Evolutionary conservation across 1,140 invertebrate species (phyloP), one percentile per base, ranked within the genome.

Genomic region (Eriosoma lanigerum): DNA sequence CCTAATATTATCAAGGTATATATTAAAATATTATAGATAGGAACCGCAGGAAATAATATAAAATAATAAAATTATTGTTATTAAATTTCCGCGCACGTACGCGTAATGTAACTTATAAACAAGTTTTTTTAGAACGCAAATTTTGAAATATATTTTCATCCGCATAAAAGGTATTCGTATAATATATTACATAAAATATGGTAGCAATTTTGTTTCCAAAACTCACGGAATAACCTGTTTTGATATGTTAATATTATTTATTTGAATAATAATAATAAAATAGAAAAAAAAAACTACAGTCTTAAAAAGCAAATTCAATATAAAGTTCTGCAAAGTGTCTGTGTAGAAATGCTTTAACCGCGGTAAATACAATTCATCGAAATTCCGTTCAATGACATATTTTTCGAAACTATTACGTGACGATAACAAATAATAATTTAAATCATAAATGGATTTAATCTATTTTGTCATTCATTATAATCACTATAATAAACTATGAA

Each of bases 121-220:
- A 26, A 50, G 21, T 70, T 70, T 70, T 66, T 66, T 70, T 46
- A n/a, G 21, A 24, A 68, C n/a, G 8, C n/a, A n/a, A 66, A 17
- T 44, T 66, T 3, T 66, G 38, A 44, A 38, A 46, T 68, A 46
- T 15, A n/a, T 38, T 32, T 24, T 32, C 60, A 8, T n/a, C n/a
- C n/a, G n/a, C n/a, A n/a, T n/a, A n/a, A 64, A 64, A 64, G 29
- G 60, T 19, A 68, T 38, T 38, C 32, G 32, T 38, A 38, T 38
- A 38, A 38, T 38, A 8, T 38, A 38, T 38, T 38, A 38, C 8
- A 38, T 38, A 38, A 38, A 4, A 38, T 38, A 38, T 8, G 32
- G 19, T 64, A 64, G 32, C 19, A 13, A 38, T 38, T n/a, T 64
- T 38, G 10, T 62, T 32, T 32, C 19, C 8, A 9, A 32, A 62